Base-by-base conservation (phyloP, 2,888 invertebrate genomes). In the Branchinecta sandiegonensis region DNA sequence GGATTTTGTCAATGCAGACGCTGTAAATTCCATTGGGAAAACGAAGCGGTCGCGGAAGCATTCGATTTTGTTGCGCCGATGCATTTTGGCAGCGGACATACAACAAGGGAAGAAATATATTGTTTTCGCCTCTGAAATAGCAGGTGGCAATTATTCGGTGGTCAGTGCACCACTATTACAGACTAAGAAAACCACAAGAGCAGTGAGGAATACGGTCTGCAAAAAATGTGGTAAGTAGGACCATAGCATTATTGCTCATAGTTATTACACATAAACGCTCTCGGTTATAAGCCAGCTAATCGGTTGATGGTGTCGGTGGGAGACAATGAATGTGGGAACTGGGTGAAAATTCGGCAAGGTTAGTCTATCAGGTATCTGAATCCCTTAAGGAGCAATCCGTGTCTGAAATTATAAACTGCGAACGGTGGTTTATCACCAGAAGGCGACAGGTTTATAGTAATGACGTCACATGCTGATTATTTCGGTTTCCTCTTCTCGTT, bases 1-100 rank as follows among this genome's bases (percentile, higher is more conserved):
- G 69, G 81, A 80, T 73, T 83, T 83, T 48, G 47, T 69, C 14
- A 63, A 48, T 46, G 56, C 46, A 12, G 63, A 56, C 23, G 63
- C 63, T 8, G 23, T 17, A 56, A 56, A 56, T 23, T 56, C 63
- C 14, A 56, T 56, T 23, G 48, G 67, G 37, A 46, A 37, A 56
- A 67, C 50, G 14, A 47, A 48, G n/a, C 48, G 67, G 14, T 13
- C 67, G 37, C 13, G 67, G 37, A 11, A 46, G 48, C 68, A 68
- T 65, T 65, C 65, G 17, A 69, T 48, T 37, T 46, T 63, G n/a
- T 47, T 66, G 13, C 46, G 47, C 46, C 47, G 63, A 65, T 70
- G 70, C 65, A 37, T 70, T 23, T 56, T 70, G 65, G 48, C 66
- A 48, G 70, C 70, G 17, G 66, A 69, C 46, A 65, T 70, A 12